phyloP scores from a whole-genome alignment of 2,797 vertebrate genomes.

The Falco cherrug region DNA sequence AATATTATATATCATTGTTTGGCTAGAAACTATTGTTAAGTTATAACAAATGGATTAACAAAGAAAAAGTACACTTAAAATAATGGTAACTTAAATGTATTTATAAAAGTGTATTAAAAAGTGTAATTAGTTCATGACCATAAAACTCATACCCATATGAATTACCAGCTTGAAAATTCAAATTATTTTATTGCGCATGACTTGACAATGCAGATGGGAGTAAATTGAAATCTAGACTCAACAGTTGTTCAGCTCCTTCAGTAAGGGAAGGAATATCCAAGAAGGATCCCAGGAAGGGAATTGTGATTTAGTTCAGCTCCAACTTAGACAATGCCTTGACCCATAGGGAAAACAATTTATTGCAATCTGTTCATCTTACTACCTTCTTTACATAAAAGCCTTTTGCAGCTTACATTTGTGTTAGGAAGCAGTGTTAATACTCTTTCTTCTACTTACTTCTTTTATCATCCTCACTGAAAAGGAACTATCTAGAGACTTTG shows the following conservation, averaged over 20 bases:
- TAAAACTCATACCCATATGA: neutral
- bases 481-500: neutral
- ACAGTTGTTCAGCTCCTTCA: neutral
- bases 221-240: neutral
- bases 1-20: neutral
- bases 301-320: neutral
- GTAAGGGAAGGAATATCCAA: neutral
- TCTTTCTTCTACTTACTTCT: neutral
- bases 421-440: neutral
- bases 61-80: neutral
- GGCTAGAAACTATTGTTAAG: neutral
- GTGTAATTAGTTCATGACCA: neutral
- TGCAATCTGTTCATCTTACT: neutral
- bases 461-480: neutral
- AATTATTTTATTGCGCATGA: neutral
- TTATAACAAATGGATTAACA: neutral
- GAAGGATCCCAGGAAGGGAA: neutral
- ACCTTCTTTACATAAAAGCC: neutral
- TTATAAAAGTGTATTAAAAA: neutral
- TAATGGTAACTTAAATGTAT: neutral
- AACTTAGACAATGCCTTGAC: neutral
- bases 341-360: neutral
- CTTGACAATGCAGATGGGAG: neutral
- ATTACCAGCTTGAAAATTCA: neutral
- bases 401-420: neutral